Base-by-base conservation (phyloP, 2,888 invertebrate species). In the Dexiosoma caninum region DNA sequence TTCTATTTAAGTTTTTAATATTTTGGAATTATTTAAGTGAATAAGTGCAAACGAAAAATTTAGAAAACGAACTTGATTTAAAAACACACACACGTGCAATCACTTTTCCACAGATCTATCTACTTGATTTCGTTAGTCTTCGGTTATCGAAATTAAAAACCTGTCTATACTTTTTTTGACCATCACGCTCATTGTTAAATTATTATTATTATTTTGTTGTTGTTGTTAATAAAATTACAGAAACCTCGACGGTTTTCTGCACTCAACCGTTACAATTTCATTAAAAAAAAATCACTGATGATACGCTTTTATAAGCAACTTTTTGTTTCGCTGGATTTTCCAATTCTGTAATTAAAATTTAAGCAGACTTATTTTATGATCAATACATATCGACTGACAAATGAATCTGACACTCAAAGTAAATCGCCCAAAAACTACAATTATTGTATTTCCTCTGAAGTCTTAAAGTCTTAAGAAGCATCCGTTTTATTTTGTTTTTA, bases 51-150 rank as follows among this genome's bases (percentile, higher is more conserved):
- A 66, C 81, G 64, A 74, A 81, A 77, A 69, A 81, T 32, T 77
- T 74, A 70, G 69, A 64, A 67, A 74, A 74, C 77, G 69, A 77
- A 81, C 81, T 77, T 81, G 81, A 77, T 69, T 64, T 12, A 9
- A 9, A 42, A 27, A 51, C 16, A 59, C 7, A 44, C 19, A 32
- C 37, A 5, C 19, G 14, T 8, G 53, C 55, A 35, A 16, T 12
- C 6, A 64, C 32, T 66, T 51, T 27, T 37, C 14, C 57, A 12
- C 10, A 46, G 4, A 42, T 44, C 30, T 12, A 3, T 9, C 12
- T 53, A 27, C 12, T 23, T 64, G 49, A 46, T 59, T 64, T 32
- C 70, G 42, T 77, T 77, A 32, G 23, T 70, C 55, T 37, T 12
- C 21, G 2, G 10, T 37, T 37, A 67, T 64, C 42, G 51, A 64